These are phyloP conservation scores for Dolichallabes microphthalmus DNA, from an alignment of 2,113 vertebrate genomes.

Conservation along the genomic window DNA sequence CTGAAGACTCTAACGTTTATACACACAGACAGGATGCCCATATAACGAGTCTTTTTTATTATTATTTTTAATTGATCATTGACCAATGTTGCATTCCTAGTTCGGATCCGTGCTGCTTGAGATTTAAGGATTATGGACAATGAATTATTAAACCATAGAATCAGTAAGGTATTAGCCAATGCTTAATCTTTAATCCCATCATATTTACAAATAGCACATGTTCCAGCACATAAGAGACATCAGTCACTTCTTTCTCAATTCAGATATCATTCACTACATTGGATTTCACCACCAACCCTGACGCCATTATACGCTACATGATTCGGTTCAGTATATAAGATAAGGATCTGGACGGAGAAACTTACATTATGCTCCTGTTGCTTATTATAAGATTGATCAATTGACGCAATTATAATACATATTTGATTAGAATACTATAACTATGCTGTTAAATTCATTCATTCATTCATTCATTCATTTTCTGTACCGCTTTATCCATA, in stretches of 20 bases:
- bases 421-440: not conserved
- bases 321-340: not conserved
- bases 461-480: too few species aligned
- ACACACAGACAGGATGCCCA: too few species aligned
- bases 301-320: not conserved
- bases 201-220: not conserved
- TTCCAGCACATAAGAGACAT: not conserved
- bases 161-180: not conserved
- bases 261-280: not conserved
- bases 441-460: too few species aligned
- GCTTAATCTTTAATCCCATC: not conserved
- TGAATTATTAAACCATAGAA: slow-evolving; percentile 4
- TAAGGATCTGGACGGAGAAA: not conserved
- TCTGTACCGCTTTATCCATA: too few species aligned
- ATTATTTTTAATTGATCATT: too few species aligned
- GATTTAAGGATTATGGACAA: not conserved
- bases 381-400: not conserved
- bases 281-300: not conserved
- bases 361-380: not conserved
- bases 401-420: not conserved
- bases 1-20: too few species aligned
- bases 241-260: not conserved
- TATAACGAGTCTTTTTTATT: too few species aligned
- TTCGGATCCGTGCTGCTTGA: too few species aligned
- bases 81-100: too few species aligned